Conservation (phyloP, 2,797 vertebrate genomes). For the Anisognathus igniventris region DNA sequence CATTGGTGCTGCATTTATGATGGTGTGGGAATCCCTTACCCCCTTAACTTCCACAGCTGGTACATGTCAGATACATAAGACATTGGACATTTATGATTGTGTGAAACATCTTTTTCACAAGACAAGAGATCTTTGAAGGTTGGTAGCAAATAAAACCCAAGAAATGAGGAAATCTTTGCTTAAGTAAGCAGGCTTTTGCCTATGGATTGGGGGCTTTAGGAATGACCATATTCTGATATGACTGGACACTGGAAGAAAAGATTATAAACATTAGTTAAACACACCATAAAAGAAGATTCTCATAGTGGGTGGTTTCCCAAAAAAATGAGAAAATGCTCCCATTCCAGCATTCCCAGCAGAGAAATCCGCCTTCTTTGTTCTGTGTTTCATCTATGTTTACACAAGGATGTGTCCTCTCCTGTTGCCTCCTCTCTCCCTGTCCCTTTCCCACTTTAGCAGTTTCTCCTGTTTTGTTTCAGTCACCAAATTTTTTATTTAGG, state of each 20-base stretch:
- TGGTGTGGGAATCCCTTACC: background rate
- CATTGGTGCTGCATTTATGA: background rate
- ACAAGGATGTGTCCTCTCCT: background rate
- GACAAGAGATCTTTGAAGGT: background rate
- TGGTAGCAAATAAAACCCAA: background rate
- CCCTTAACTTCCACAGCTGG: background rate
- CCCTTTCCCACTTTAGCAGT: background rate
- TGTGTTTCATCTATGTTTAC: background rate
- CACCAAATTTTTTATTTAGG: background rate
- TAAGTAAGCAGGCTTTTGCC: background rate
- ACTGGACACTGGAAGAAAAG: background rate
- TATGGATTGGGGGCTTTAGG: background rate
- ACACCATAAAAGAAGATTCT: background rate
- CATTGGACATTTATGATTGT: background rate
- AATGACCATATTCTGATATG: background rate
- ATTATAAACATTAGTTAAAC: background rate
- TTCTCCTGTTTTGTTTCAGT: background rate
- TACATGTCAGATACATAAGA: background rate
- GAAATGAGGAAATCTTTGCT: background rate
- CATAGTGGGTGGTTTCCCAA: background rate
- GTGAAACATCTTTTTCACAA: background rate
- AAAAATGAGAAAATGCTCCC: background rate
- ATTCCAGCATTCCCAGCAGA: background rate
- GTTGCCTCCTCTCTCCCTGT: background rate
- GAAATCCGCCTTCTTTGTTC: background rate